phyloP scores from a whole-genome alignment of 2,113 vertebrate genomes.

The Phocoena phocoena region DNA sequence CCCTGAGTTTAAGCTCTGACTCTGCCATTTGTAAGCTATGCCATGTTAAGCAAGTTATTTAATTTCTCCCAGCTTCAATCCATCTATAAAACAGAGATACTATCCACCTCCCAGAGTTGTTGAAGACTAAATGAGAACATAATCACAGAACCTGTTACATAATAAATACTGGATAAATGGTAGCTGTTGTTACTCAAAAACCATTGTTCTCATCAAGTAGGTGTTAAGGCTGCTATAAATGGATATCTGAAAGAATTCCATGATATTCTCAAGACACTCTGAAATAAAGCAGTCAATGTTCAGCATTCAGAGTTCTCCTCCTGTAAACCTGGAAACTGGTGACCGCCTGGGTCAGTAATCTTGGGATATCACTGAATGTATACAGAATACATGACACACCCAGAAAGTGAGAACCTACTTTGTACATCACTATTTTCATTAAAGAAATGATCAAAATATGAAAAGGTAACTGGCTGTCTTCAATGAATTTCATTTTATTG shows the following conservation, averaged over 20 bases:
- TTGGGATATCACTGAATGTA: background rate
- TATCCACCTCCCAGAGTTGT: background rate
- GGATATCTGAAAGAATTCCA: background rate
- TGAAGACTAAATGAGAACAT: constrained; percentile 7
- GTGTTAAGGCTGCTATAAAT: constrained; percentile 59
- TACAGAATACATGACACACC: background rate
- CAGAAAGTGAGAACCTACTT: background rate
- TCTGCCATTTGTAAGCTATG: background rate
- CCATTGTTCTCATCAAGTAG: constrained; percentile 53
- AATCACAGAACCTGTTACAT: constrained; percentile 43
- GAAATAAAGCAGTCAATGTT: constrained; percentile 27
- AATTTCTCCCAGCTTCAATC: background rate
- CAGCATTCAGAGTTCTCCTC: background rate
- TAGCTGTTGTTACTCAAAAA: constrained; percentile 48
- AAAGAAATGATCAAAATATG: background rate
- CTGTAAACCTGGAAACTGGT: background rate
- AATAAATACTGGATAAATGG: constrained; percentile 52
- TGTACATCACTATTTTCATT: background rate
- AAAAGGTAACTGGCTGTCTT: background rate
- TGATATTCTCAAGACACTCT: background rate
- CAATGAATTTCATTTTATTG: background rate
- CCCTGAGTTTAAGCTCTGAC: background rate
- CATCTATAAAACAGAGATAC: constrained; percentile 2
- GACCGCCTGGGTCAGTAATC: background rate
- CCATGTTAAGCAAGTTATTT: constrained; percentile 3